Evolutionary conservation across 2,113 vertebrate genomes (phyloP), one percentile per base, ranked within the genome.

Genomic region (Podarcis cretensis): DNA sequence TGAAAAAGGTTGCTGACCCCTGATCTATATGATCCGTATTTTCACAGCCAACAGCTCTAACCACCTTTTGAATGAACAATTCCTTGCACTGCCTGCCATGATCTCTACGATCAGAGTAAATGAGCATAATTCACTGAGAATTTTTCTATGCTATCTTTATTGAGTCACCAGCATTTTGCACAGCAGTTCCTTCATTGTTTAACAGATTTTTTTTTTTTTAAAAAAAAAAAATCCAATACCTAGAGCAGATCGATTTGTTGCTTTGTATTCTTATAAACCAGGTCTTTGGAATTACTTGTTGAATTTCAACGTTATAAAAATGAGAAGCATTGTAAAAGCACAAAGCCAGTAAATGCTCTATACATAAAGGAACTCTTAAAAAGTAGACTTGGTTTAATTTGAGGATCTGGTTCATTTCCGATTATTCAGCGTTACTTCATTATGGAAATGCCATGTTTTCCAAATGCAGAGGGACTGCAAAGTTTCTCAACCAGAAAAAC

Each of bases 401-500:
- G n/a, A 30, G 68, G 43, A 40, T 79, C 81, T 81, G 0, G 0
- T 73, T 73, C 0, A 9, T 71, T 35, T 89, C 90, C 69, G 9
- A 85, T 74, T 0, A 76, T 66, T 3, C 68, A 59, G 32, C 0
- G 0, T 43, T 80, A 89, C 23, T 69, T 89, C 57, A 59, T 7
- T 65, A 63, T 27, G 35, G 87, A 93, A 92, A 71, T 30, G 63
- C 75, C 75, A 76, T 1, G 23, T 81, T 93, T 48, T 85, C 90
- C 57, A 93, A 40, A 84, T 1, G 0, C 2, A 9, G n/a, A 81
- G 89, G 89, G 75, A 16, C 74, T 35, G n/a, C 1, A 35, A 6
- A 35, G 13, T 79, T 90, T 85, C 81, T 78, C 80, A 89, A 78
- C 0, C 0, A 81, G 5, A 20, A 12, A 77, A 0, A 27, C 10